phyloP scores from a whole-genome alignment of 1,140 invertebrate species.

The Diachasmimorpha longicaudata region DNA sequence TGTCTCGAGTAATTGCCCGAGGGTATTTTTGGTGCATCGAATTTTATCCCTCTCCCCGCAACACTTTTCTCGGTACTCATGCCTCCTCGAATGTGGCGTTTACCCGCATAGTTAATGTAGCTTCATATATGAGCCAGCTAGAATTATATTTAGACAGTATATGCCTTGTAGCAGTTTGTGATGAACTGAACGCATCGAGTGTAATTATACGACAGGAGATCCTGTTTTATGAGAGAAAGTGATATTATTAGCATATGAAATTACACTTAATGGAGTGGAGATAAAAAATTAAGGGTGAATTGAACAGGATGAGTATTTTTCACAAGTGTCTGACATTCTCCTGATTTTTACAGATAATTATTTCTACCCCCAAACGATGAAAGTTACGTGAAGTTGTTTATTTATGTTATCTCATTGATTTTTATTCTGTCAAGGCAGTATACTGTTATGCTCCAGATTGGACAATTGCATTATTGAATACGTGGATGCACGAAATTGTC shows the following conservation, averaged over 20 bases:
- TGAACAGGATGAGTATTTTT: too few species aligned
- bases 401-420: too few species aligned
- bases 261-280: background rate
- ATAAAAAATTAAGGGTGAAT: too few species aligned
- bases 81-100: background rate
- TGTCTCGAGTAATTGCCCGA: slow-evolving; percentile 9
- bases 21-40: slow-evolving; percentile 18
- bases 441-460: too few species aligned
- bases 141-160: slow-evolving; percentile 17
- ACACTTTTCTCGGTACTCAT: background rate
- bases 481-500: too few species aligned
- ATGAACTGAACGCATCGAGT: background rate
- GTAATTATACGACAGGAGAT: slow-evolving; percentile 4
- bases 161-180: background rate
- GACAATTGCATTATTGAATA: too few species aligned
- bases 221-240: background rate
- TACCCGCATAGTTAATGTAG: background rate
- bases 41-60: background rate
- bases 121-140: background rate
- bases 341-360: too few species aligned
- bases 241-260: background rate
- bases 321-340: too few species aligned
- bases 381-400: too few species aligned
- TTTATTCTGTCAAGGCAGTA: too few species aligned
- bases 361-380: too few species aligned